phyloP scores from a whole-genome alignment of 1,140 invertebrate genomes.

The Heterodera carotae region DNA sequence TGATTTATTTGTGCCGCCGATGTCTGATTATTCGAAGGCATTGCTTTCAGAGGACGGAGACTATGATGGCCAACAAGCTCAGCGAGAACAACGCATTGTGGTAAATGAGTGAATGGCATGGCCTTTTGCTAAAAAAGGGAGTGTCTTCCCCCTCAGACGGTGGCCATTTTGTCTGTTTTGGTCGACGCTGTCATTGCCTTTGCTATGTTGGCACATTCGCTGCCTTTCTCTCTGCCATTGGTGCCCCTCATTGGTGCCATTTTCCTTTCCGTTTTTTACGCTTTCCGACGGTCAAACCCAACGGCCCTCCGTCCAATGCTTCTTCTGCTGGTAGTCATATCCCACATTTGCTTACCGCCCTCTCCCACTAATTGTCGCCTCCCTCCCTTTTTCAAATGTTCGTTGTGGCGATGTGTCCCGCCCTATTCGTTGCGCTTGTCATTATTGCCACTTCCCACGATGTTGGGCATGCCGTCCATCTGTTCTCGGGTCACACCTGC shows the following conservation, averaged over 20 bases:
- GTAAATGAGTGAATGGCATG: neutral
- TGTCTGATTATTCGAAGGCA: neutral
- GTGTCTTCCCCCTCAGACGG: no score
- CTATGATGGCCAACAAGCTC: neutral
- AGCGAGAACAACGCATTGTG: neutral
- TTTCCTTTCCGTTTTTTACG: conserved; percentile 3
- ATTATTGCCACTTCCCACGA: neutral
- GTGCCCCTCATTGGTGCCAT: neutral
- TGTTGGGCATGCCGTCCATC: neutral
- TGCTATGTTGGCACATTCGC: neutral
- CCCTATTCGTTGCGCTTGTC: neutral
- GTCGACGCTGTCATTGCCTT: neutral
- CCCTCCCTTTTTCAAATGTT: conserved; percentile 2
- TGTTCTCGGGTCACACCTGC: neutral
- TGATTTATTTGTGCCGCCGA: neutral
- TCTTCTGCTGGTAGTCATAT: neutral
- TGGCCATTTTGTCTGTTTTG: neutral
- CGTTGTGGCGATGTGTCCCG: neutral
- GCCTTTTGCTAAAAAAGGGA: no score
- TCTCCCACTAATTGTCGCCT: neutral
- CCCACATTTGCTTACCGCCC: no score
- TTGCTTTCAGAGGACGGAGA: neutral
- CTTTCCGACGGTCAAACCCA: conserved; percentile 1
- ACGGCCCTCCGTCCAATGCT: neutral
- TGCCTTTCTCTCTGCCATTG: neutral